Base-by-base conservation (phyloP, 2,113 vertebrate species). In the Chlorodrepanis virens region DNA sequence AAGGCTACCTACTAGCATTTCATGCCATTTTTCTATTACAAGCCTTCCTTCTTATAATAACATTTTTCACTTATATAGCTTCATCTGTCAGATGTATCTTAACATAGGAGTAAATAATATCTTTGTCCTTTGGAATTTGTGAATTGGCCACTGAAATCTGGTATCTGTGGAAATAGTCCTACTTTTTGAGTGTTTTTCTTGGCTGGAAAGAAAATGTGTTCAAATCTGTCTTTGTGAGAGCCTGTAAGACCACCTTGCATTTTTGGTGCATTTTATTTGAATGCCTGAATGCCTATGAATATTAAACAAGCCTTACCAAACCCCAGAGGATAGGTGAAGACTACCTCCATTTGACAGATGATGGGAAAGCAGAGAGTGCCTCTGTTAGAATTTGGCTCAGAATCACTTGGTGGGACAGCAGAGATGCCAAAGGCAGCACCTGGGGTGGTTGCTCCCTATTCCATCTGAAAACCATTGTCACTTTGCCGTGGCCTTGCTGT, bases 251-350 rank as follows among this genome's bases (percentile, higher is more conserved):
- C 83, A 93, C 52, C 88, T 94, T 83, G 40, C 18, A 27, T 49
- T 94, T 94, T 96, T 89, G 70, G 89, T 76, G 60, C 59, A 25
- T 90, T 88, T 84, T 82, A 71, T 90, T 92, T 45, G 56, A 81
- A 80, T 79, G 56, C 47, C 65, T 91, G 53, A 83, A 87, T 67
- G 75, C n/a, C 60, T 92, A n/a, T 88, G 77, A 93, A 92, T 93
- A 89, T 87, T 94, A 75, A 96, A 87, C 21, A 86, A 90, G 35
- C 14, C 49, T 63, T 88, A 68, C 86, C 57, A 89, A 81, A 81
- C 56, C 86, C 65, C 78, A 86, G 65, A 92, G 86, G 49, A 81
- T 11, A 92, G 65, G 67, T 87, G 72, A 83, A 86, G 90, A 64
- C 80, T 95, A 93, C 84, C 71, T 92, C 44, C 69, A 33, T 77